Percentiles rank a stretch among this genome's conserved stretches.
phyloP scores from a whole-genome alignment of 2,113 vertebrate genomes.

The Saguinus midas region DNA sequence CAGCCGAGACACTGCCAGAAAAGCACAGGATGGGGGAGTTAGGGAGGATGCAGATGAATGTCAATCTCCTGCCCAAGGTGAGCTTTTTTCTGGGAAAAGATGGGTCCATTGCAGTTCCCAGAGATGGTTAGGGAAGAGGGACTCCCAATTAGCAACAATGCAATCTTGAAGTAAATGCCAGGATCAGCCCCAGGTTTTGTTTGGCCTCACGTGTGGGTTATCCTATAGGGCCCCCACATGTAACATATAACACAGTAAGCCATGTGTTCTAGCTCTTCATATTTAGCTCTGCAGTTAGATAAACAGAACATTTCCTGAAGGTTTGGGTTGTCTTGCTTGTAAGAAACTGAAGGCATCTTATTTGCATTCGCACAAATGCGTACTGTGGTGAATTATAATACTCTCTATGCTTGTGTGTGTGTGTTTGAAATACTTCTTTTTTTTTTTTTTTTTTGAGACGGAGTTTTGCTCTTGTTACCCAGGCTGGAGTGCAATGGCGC shows the following conservation, averaged over 20 bases:
- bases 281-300: background rate
- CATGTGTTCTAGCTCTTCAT: too few relatives aligned
- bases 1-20: background rate
- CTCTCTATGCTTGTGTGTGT: background rate
- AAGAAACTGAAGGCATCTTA: background rate
- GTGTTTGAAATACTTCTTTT: background rate
- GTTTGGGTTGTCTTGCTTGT: background rate
- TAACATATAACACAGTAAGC: background rate
- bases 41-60: background rate
- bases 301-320: background rate
- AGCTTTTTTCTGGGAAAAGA: background rate
- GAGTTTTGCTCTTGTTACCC: too few relatives aligned
- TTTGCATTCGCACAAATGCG: background rate
- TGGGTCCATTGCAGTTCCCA: background rate
- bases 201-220: accelerated
- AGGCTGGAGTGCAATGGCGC: too few relatives aligned
- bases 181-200: background rate
- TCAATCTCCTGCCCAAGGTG: background rate
- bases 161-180: background rate
- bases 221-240: background rate
- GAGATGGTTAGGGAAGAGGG: background rate
- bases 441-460: too few relatives aligned
- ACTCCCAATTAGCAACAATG: background rate
- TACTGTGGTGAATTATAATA: background rate
- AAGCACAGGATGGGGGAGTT: accelerated